Evolutionary conservation across 1,140 invertebrate genomes (phyloP), one percentile per base, ranked within the genome.

Genomic region (Rhyacophila brunnea): DNA sequence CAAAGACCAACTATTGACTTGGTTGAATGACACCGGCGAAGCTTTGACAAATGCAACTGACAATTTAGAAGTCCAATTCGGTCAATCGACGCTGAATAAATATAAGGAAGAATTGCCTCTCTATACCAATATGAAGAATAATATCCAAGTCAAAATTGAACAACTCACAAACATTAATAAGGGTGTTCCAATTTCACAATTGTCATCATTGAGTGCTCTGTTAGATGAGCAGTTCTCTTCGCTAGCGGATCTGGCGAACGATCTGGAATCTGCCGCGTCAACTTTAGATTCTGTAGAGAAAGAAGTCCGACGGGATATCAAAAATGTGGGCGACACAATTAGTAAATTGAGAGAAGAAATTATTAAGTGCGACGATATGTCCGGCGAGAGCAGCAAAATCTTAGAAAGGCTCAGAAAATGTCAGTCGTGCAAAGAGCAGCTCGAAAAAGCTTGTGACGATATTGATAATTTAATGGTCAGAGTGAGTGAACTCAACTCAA

Each of bases 291-390:
- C 90, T 50, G 83, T 87, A 66, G 91, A 95, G 73, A 85, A 85
- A 64, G 79, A 78, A 48, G 81, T 95, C 11, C 83, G 86, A 61
- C 78, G 83, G 20, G 83, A 85, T 13, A 83, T 92, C 6, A 93
- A 92, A 75, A 76, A 75, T 13, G 78, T 84, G 0, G 84, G 84
- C 32, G 87, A 88, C 46, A 75, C 78, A 47, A 81, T 94, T 0
- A 86, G 85, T 17, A 87, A 86, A 64, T 83, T 95, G 44, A 83
- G 93, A 17, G 94, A 96, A 70, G 83, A 88, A 44, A 84, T 96
- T 0, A 88, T 93, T 9, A 92, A 92, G 74, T 95, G 91, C 74
- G 94, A 97, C 70, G 92, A 96, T 74, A 83, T 94, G 67, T 91
- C 89, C 10, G 93, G 93, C 1, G 87, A 92, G 65, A 92, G 93